These are phyloP conservation scores for Oophaga sylvatica DNA, from an alignment of 2,797 vertebrate genomes.

Conservation along the genomic window DNA sequence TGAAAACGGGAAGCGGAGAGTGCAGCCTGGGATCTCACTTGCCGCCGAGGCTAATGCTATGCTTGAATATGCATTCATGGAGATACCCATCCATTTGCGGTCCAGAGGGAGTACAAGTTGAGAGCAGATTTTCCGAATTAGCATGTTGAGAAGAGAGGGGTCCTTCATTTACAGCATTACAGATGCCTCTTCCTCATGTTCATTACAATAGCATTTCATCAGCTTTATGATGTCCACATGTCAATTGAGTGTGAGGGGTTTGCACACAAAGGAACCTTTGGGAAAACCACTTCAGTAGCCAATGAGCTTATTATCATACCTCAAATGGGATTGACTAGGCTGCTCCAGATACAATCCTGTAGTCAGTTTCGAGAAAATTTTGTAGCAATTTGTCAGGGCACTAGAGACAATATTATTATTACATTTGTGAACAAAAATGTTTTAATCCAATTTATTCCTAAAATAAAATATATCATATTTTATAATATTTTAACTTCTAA, in stretches of 20 bases:
- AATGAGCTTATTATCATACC: conserved; percentile 99
- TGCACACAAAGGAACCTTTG: conserved; percentile 99
- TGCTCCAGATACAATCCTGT: conserved; percentile 78
- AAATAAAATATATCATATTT: neutral
- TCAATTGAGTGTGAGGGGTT: conserved; percentile 99
- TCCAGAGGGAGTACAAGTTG: conserved; percentile 94
- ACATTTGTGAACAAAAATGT: neutral
- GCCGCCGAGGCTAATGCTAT: conserved; percentile 85
- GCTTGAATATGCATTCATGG: conserved; percentile 99
- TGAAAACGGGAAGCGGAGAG: conserved; percentile 95
- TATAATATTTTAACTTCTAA: too few species aligned
- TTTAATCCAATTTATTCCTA: neutral
- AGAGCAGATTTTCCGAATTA: conserved; percentile 99
- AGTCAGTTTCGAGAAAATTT: conserved; percentile 74
- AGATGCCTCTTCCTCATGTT: conserved; percentile 99
- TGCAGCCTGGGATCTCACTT: conserved; percentile 82
- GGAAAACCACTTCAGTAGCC: conserved; percentile 98
- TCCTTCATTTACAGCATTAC: conserved; percentile 93
- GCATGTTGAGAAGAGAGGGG: conserved; percentile 96
- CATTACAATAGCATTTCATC: conserved; percentile 99
- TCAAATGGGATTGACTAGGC: conserved; percentile 90
- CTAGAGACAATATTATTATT: conserved; percentile 65
- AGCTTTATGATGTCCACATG: conserved; percentile 99
- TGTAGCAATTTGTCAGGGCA: conserved; percentile 73
- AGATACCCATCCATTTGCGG: conserved; percentile 88